Conservation (phyloP, 2,797 vertebrate genomes). For the Fistularia commersonii region DNA sequence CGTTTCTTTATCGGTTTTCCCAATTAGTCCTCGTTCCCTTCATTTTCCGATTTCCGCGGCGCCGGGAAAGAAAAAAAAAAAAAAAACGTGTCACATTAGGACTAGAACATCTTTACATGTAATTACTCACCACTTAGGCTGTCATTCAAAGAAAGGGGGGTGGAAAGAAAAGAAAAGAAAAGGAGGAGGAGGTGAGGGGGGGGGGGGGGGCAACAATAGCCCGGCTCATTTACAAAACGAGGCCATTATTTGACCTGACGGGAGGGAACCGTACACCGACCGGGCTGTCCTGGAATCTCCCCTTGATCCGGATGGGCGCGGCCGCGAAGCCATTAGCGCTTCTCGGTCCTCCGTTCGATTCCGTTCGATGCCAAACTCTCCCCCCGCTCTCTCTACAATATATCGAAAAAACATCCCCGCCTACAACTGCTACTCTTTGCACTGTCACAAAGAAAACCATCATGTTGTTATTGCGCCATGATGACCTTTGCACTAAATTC, state of each 20-base stretch:
- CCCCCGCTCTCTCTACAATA: no score
- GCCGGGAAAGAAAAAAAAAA: not conserved
- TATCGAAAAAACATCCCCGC: no score
- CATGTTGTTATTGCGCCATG: no score
- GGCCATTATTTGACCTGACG: constrained; percentile 45
- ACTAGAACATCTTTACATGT: constrained; percentile 19
- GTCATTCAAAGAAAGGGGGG: constrained; percentile 19
- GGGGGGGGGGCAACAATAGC: constrained; percentile 25
- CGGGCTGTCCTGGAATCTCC: no score
- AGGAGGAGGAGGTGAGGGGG: constrained; percentile 3
- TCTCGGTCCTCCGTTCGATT: no score
- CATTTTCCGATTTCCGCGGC: constrained; percentile 19
- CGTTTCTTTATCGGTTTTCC: constrained; percentile 13
- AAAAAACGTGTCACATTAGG: constrained; percentile 22
- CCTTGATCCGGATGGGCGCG: no score
- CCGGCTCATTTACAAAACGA: constrained; percentile 57
- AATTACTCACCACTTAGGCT: constrained; percentile 19
- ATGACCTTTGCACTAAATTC: no score
- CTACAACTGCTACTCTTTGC: no score
- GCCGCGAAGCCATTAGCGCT: no score
- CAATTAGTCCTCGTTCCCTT: constrained; percentile 22
- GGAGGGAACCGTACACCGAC: constrained; percentile 22
- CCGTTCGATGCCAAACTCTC: no score
- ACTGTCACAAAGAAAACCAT: no score
- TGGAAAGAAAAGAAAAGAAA: no score